A percentile compares a stretch with the other conserved stretches of the same genome.
Evolutionary conservation across 2,113 vertebrate species (phyloP).

Genomic region (Chauna torquata): DNA sequence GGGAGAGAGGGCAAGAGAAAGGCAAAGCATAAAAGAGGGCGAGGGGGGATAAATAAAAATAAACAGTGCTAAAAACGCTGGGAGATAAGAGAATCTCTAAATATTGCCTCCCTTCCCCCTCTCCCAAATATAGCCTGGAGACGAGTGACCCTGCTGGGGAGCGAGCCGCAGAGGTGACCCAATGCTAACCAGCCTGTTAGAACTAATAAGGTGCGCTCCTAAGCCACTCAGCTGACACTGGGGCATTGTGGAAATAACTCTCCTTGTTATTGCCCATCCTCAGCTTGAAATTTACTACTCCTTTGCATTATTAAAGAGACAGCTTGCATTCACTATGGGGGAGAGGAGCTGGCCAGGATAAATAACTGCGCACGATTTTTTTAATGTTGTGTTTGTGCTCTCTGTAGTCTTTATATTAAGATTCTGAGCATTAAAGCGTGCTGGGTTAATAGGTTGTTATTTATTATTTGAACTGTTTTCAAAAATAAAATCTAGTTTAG

Average conservation of each 20-base stretch:
- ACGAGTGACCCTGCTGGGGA: slow-evolving; percentile 78
- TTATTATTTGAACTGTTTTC: slow-evolving; percentile 47
- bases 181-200: slow-evolving; percentile 84
- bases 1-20: neutral
- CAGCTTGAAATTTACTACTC: slow-evolving; percentile 80
- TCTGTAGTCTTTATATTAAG: slow-evolving; percentile 66
- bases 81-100: slow-evolving; percentile 54
- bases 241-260: slow-evolving; percentile 76
- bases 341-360: slow-evolving; percentile 74
- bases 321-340: slow-evolving; percentile 68
- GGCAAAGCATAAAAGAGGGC: neutral
- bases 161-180: slow-evolving; percentile 80
- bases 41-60: slow-evolving; percentile 64
- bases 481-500: slow-evolving; percentile 32
- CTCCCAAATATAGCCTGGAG: slow-evolving; percentile 75
- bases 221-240: slow-evolving; percentile 82
- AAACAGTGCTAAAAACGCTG: slow-evolving; percentile 57
- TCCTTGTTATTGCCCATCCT: slow-evolving; percentile 80
- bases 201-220: slow-evolving; percentile 84
- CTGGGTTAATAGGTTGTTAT: slow-evolving; percentile 67
- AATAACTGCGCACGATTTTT: slow-evolving; percentile 72
- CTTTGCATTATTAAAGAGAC: slow-evolving; percentile 82
- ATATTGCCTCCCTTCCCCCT: slow-evolving; percentile 66
- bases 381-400: slow-evolving; percentile 74
- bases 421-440: slow-evolving; percentile 61